These are phyloP conservation scores for Strigamia crassipes DNA, from an alignment of 2,888 invertebrate genomes.

Conservation along the genomic window DNA sequence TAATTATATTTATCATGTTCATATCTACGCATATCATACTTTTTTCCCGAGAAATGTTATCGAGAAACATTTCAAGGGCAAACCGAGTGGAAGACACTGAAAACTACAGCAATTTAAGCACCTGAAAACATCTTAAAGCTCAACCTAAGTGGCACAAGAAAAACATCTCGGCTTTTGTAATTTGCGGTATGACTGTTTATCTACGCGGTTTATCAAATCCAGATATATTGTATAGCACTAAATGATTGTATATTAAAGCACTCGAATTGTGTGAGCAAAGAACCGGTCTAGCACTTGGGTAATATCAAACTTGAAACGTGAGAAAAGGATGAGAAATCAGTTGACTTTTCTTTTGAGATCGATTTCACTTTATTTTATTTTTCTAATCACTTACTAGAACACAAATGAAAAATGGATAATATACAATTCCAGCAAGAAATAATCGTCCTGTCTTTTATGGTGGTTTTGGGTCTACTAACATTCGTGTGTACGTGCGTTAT, in stretches of 20 bases:
- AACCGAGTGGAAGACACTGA: not conserved
- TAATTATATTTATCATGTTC: not conserved
- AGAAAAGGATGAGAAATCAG: not conserved
- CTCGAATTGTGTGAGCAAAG: not conserved
- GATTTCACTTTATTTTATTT: not conserved
- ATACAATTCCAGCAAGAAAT: not conserved
- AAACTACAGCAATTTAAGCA: not conserved
- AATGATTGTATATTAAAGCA: not conserved
- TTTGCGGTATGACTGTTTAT: not conserved
- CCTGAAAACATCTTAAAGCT: not conserved
- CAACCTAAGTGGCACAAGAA: not conserved
- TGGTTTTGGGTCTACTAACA: not conserved
- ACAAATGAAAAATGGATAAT: conserved; percentile 2
- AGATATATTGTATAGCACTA: not conserved
- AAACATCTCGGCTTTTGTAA: not conserved
- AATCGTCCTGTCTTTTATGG: not conserved
- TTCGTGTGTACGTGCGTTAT: not conserved
- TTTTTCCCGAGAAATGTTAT: not conserved
- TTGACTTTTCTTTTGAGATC: not conserved
- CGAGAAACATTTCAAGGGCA: not conserved
- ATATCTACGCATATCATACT: not conserved
- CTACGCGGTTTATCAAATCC: not conserved
- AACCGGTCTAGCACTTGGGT: not conserved
- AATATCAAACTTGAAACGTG: not conserved
- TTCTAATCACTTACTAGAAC: not conserved